Evolutionary conservation across 2,113 vertebrate species (phyloP).

Genomic region (Struthio camelus): DNA sequence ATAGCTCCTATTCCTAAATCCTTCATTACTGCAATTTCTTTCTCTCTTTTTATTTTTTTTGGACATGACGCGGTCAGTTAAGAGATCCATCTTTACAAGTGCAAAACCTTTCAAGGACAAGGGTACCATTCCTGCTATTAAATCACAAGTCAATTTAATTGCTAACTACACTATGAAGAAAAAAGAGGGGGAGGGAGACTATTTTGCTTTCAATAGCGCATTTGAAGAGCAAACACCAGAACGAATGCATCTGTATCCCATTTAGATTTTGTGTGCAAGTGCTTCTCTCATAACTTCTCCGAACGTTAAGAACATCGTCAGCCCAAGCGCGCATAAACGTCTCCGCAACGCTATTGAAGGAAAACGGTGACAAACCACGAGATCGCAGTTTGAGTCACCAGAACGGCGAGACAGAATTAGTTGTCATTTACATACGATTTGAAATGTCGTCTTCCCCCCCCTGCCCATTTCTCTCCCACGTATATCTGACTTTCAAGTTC

Average conservation of each 20-base stretch:
- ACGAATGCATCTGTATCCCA: slow-evolving; percentile 12
- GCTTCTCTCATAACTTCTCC: neutral
- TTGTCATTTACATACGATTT: neutral
- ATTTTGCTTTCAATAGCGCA: neutral
- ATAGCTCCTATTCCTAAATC: neutral
- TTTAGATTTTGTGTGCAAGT: neutral
- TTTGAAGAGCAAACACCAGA: neutral
- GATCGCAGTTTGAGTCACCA: neutral
- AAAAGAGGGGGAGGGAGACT: neutral
- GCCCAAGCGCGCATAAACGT: rapidly evolving
- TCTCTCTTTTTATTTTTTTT: neutral
- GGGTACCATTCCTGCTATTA: neutral
- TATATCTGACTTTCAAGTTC: neutral
- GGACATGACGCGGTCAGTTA: neutral
- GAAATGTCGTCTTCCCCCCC: neutral
- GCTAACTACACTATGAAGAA: neutral
- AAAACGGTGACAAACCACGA: neutral
- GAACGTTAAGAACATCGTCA: neutral
- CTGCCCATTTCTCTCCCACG: neutral
- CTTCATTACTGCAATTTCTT: neutral
- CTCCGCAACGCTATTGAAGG: neutral
- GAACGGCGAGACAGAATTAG: neutral
- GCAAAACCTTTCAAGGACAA: slow-evolving; percentile 38
- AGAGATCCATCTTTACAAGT: neutral
- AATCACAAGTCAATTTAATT: slow-evolving; percentile 30